Evolutionary conservation across 2,888 invertebrate species (phyloP).

Genomic region (Synergus japonicus): DNA sequence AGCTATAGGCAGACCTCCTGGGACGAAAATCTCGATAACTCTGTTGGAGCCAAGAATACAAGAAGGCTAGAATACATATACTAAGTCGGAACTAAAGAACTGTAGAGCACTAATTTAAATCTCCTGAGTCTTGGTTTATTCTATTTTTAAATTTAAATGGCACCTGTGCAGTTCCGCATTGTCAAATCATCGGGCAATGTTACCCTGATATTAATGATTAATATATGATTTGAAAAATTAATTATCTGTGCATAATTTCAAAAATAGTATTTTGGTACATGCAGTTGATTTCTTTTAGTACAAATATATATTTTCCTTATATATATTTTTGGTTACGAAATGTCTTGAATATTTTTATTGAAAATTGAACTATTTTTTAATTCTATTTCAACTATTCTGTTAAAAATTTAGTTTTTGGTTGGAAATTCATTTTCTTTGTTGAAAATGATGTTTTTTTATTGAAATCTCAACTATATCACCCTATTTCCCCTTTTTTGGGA

Average conservation of each 20-base stretch:
- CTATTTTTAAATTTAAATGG: constrained; percentile 31
- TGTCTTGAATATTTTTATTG: no score
- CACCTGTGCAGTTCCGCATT: constrained; percentile 10
- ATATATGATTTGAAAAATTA: background rate
- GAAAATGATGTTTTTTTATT: background rate
- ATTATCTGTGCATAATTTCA: background rate
- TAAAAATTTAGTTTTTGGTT: no score
- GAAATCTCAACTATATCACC: background rate
- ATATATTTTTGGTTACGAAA: no score
- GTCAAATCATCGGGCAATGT: constrained; percentile 1
- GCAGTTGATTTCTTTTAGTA: no score
- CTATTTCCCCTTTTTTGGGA: background rate
- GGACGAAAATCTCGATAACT: constrained; percentile 15
- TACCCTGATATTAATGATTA: background rate
- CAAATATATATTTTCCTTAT: no score
- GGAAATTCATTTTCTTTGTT: no score
- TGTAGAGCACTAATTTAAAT: constrained; percentile 14
- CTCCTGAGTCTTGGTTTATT: constrained; percentile 15
- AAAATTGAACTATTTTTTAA: no score
- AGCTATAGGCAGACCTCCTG: background rate
- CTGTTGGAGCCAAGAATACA: constrained; percentile 9
- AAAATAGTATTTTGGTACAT: background rate
- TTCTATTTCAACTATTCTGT: background rate
- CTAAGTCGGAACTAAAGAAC: background rate
- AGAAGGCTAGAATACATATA: background rate